Conservation (phyloP, 1,140 invertebrate genomes). For the Philotrypesis tridentata region DNA sequence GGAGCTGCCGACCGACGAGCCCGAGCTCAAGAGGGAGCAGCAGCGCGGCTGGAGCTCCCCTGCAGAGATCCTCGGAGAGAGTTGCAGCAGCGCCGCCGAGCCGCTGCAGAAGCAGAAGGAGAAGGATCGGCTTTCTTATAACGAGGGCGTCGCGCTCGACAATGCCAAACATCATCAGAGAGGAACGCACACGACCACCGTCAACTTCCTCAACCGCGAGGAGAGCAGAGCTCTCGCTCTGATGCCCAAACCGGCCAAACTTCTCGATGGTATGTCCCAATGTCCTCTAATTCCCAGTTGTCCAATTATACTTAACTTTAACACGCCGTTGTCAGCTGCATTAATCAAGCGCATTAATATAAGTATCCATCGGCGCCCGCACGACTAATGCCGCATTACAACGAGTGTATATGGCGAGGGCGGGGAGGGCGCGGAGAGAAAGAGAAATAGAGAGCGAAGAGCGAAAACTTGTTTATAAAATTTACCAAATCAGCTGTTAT, state of each 20-base stretch:
- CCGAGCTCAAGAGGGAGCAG: neutral
- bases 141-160: neutral
- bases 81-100: neutral
- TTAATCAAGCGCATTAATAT: too few species aligned
- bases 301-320: too few species aligned
- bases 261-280: conserved; percentile 36
- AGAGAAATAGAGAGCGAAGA: too few species aligned
- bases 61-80: neutral
- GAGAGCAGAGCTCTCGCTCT: neutral
- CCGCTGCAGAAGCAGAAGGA: too few species aligned
- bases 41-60: conserved; percentile 4
- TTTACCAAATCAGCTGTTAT: too few species aligned
- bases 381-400: too few species aligned
- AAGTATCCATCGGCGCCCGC: too few species aligned
- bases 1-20: neutral
- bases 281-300: too few species aligned
- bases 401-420: too few species aligned
- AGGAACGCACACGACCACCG: conserved; percentile 29
- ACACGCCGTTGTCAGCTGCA: too few species aligned
- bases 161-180: neutral
- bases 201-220: conserved; percentile 23
- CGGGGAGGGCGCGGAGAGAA: too few species aligned
- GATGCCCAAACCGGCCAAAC: conserved; percentile 24
- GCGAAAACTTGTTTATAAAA: too few species aligned
- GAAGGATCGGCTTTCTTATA: neutral